Conservation (phyloP, 2,888 invertebrate genomes). For the Anorthoa munda region DNA sequence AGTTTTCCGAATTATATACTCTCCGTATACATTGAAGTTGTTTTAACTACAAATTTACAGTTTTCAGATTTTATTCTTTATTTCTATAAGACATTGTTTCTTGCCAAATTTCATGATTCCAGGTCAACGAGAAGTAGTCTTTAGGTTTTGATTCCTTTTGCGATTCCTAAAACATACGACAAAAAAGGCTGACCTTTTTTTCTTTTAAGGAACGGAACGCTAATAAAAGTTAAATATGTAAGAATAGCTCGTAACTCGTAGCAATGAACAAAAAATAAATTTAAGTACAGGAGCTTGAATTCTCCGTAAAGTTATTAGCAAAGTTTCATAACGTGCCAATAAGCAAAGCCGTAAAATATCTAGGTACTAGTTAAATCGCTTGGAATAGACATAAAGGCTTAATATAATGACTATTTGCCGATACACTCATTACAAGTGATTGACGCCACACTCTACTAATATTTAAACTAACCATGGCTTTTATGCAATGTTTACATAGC, state of each 20-base stretch:
- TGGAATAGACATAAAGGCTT: not conserved
- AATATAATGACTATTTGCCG: not conserved
- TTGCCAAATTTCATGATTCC: no score
- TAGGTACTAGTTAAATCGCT: not conserved
- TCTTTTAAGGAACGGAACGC: no score
- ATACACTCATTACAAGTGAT: not conserved
- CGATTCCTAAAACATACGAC: no score
- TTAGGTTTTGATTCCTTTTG: no score
- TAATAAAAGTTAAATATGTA: not conserved
- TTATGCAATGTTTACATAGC: conserved; percentile 2
- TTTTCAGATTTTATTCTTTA: no score
- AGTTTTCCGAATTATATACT: no score
- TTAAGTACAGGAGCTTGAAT: not conserved
- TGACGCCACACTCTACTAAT: not conserved
- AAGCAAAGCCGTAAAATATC: not conserved
- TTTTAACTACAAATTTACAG: no score
- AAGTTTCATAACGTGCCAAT: not conserved
- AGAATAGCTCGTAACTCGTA: not conserved
- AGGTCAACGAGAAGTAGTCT: no score
- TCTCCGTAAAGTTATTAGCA: no score
- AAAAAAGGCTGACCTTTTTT: no score
- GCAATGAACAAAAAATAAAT: not conserved
- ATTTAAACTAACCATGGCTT: not conserved
- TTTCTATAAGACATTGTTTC: no score
- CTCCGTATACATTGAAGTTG: no score